phyloP scores from a whole-genome alignment of 1,140 invertebrate species.

The Drosophila busckii region DNA sequence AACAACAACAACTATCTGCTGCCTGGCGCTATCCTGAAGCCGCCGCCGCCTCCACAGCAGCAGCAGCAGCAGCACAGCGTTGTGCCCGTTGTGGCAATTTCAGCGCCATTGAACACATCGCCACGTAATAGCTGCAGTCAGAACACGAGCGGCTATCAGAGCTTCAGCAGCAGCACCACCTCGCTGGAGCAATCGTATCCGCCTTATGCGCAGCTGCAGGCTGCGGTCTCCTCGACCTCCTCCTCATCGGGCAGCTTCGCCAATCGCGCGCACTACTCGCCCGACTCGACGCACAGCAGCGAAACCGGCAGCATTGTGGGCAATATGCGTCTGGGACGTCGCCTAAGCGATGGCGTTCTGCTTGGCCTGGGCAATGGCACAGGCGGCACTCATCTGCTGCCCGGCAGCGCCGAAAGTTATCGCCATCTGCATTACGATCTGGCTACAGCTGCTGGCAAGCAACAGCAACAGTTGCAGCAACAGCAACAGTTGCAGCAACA shows the following conservation, averaged over 20 bases:
- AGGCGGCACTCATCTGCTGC: slow-evolving; percentile 45
- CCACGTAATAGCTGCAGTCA: slow-evolving; percentile 70
- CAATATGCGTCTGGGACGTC: slow-evolving; percentile 50
- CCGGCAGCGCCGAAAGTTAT: slow-evolving; percentile 67
- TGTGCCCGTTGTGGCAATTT: slow-evolving; percentile 2
- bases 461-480: slow-evolving; percentile 9
- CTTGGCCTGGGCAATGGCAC: slow-evolving; percentile 46
- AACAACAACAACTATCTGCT: slow-evolving; percentile 65
- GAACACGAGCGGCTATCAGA: slow-evolving; percentile 77
- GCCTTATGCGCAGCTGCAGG: slow-evolving; percentile 49
- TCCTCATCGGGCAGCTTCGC: slow-evolving; percentile 36
- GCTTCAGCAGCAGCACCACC: slow-evolving; percentile 76
- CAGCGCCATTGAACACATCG: slow-evolving; percentile 33
- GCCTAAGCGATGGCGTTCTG: slow-evolving; percentile 72
- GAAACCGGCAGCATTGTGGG: slow-evolving; percentile 46
- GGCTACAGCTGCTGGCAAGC: slow-evolving; percentile 24
- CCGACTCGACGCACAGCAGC: slow-evolving; percentile 68
- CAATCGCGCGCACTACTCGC: slow-evolving; percentile 55
- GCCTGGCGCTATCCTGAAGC: slow-evolving; percentile 22
- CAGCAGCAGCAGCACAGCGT: no score
- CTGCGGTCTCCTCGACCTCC: slow-evolving; percentile 52
- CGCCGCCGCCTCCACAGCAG: slow-evolving; percentile 1
- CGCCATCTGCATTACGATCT: slow-evolving; percentile 69
- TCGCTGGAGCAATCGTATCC: slow-evolving; percentile 77
- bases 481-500: slow-evolving; percentile 16